Conservation (phyloP, 2,113 vertebrate genomes). For the Clinocottus analis region DNA sequence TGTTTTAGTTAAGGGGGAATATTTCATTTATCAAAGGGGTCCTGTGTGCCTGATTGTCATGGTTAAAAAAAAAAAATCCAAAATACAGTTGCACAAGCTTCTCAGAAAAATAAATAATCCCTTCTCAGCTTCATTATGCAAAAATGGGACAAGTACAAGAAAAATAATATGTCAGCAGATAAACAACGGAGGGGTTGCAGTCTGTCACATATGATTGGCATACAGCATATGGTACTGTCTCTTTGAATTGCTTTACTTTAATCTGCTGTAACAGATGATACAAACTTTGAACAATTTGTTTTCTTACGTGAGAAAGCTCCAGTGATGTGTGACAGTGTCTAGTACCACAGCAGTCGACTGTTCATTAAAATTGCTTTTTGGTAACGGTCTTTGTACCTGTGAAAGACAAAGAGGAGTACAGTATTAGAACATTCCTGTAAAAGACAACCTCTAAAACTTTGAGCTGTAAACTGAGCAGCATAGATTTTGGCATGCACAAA, state of each 20-base stretch:
- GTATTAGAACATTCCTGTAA: slow-evolving; percentile 22
- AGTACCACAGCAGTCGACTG: slow-evolving; percentile 50
- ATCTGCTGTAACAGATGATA: slow-evolving; percentile 26
- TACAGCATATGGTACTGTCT: slow-evolving; percentile 8
- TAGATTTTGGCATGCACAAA: slow-evolving; percentile 10
- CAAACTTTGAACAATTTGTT: slow-evolving; percentile 6
- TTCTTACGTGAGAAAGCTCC: slow-evolving; percentile 11
- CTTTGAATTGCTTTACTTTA: slow-evolving; percentile 28
- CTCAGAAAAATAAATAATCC: slow-evolving; percentile 59
- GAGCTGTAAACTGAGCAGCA: not conserved
- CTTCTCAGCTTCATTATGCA: slow-evolving; percentile 49
- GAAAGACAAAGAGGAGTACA: slow-evolving; percentile 27
- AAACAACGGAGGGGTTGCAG: slow-evolving; percentile 7
- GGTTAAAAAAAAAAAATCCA: slow-evolving; percentile 29
- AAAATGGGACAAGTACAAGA: slow-evolving; percentile 36
- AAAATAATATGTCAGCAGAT: slow-evolving; percentile 22
- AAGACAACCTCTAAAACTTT: not conserved
- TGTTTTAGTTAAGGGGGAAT: not conserved
- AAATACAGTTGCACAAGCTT: slow-evolving; percentile 34
- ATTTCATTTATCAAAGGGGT: slow-evolving; percentile 22
- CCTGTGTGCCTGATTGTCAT: slow-evolving; percentile 72
- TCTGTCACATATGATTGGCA: slow-evolving; percentile 17
- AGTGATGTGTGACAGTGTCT: slow-evolving; percentile 31
- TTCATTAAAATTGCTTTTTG: slow-evolving; percentile 53
- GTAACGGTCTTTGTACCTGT: slow-evolving; percentile 63